A percentile compares a stretch with the other conserved stretches of the same genome.
Conservation (phyloP, 2,888 invertebrate genomes). For the Apodemia hepburni region DNA sequence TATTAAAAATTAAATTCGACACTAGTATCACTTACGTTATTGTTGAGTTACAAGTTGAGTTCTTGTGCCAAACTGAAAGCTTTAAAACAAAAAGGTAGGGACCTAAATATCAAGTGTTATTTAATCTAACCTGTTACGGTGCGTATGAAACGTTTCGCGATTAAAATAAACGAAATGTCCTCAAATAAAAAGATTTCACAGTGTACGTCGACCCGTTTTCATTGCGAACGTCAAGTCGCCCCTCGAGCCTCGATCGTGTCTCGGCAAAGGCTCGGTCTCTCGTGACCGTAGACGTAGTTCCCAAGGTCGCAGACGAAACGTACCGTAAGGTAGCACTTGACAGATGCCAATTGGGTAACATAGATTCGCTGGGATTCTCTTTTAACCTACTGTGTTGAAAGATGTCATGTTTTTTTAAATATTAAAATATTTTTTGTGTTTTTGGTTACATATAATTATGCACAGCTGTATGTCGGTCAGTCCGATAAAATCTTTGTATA, state of each 20-base stretch:
- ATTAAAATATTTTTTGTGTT: not conserved
- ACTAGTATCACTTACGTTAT: too few relatives aligned
- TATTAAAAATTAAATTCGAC: too few relatives aligned
- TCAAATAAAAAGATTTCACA: not conserved
- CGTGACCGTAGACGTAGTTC: constrained; percentile 24
- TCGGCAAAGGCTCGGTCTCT: constrained; percentile 12
- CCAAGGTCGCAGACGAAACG: constrained; percentile 29
- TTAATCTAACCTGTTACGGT: not conserved
- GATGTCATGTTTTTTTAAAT: not conserved
- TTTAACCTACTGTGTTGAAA: not conserved
- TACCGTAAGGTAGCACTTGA: constrained; percentile 11
- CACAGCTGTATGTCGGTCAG: too few relatives aligned
- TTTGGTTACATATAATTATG: too few relatives aligned
- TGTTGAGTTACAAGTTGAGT: too few relatives aligned
- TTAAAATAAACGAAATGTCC: not conserved
- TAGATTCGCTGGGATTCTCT: not conserved
- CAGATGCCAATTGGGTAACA: constrained; percentile 3
- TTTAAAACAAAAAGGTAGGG: too few relatives aligned
- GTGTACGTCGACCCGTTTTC: constrained; percentile 19
- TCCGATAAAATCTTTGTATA: too few relatives aligned
- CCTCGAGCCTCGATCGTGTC: constrained; percentile 22
- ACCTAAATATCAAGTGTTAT: not conserved
- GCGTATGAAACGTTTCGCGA: not conserved
- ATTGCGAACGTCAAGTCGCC: constrained; percentile 14
- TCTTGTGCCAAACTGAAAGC: too few relatives aligned